A percentile compares a stretch with the other conserved stretches of the same genome.
These are phyloP conservation scores for Furnarius figulus DNA, from an alignment of 2,113 vertebrate species.

Conservation along the genomic window DNA sequence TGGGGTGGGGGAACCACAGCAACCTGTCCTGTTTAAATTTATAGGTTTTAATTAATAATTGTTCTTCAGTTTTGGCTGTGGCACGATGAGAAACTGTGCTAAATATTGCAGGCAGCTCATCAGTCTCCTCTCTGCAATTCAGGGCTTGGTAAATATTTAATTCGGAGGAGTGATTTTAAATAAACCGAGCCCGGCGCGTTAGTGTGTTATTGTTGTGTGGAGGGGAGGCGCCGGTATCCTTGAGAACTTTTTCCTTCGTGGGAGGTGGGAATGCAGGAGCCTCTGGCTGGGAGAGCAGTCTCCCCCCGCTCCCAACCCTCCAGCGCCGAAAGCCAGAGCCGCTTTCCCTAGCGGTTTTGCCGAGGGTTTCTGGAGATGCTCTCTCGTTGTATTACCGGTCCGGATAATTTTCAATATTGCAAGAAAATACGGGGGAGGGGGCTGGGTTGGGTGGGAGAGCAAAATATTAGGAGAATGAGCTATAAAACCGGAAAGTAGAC, in stretches of 20 bases:
- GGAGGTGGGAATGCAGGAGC: background rate
- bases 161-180: slow-evolving; percentile 42
- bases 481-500: background rate
- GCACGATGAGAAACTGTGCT: slow-evolving; percentile 41
- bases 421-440: background rate
- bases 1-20: background rate
- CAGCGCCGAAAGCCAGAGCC: background rate
- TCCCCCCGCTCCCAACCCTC: background rate
- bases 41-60: slow-evolving; percentile 70
- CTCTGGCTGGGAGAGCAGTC: background rate
- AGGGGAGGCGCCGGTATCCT: background rate
- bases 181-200: background rate
- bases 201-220: slow-evolving; percentile 21
- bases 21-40: slow-evolving; percentile 61
- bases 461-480: slow-evolving; percentile 12
- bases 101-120: slow-evolving; percentile 46
- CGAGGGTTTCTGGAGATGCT: background rate
- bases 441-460: background rate
- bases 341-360: background rate
- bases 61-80: slow-evolving; percentile 1
- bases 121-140: slow-evolving; percentile 3
- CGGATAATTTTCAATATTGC: background rate
- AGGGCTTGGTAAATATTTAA: slow-evolving; percentile 68
- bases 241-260: slow-evolving; percentile 11
- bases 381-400: background rate